phyloP scores from a whole-genome alignment of 2,797 vertebrate species.

The Mionectes olivaceus region DNA sequence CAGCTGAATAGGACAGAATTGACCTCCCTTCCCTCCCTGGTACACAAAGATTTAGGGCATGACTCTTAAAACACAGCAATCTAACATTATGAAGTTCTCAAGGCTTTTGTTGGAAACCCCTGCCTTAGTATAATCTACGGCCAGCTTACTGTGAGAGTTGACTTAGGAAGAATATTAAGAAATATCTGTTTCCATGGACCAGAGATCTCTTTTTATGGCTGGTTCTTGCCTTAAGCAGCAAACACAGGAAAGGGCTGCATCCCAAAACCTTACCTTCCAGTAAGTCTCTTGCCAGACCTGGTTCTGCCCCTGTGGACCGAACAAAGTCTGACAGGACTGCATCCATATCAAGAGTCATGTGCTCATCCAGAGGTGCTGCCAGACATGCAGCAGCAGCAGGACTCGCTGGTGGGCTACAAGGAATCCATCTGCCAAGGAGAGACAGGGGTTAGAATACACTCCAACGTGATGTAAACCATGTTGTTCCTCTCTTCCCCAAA shows the following conservation, averaged over 20 bases:
- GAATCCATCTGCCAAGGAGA: slow-evolving; percentile 86
- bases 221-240: neutral
- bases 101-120: neutral
- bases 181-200: neutral
- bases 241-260: neutral
- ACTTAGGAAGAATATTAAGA: neutral
- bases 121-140: neutral
- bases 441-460: neutral
- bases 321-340: slow-evolving; percentile 99
- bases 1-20: neutral
- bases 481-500: neutral
- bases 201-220: neutral
- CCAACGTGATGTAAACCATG: neutral
- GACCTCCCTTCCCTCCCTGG: neutral
- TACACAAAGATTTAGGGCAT: neutral
- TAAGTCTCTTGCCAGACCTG: slow-evolving; percentile 99
- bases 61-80: neutral
- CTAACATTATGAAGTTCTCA: neutral
- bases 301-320: slow-evolving; percentile 99
- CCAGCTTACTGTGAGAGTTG: neutral
- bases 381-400: slow-evolving; percentile 89
- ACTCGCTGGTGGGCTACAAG: slow-evolving; percentile 88
- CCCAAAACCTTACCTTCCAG: slow-evolving; percentile 90
- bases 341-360: slow-evolving; percentile 99
- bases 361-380: slow-evolving; percentile 93